A percentile compares a stretch with the other conserved stretches of the same genome.
phyloP scores from a whole-genome alignment of 2,113 vertebrate species.

The Psilopogon haemacephalus region DNA sequence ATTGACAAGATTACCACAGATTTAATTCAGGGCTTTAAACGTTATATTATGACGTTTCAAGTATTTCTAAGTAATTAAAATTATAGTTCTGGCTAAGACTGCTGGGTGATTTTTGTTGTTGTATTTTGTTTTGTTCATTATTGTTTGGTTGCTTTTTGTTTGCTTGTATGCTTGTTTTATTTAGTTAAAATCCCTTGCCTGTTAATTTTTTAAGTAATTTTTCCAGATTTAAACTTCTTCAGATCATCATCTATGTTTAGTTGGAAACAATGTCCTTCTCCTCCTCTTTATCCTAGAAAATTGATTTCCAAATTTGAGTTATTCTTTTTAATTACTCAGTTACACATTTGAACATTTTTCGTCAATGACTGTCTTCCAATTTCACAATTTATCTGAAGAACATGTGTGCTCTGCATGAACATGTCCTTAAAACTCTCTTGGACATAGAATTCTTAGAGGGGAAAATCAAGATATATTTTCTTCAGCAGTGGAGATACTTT shows the following conservation, averaged over 20 bases:
- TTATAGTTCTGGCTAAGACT: neutral
- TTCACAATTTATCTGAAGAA: neutral
- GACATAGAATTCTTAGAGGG: neutral
- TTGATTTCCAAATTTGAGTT: neutral
- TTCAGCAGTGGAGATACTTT: neutral
- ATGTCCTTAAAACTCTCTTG: rapidly evolving
- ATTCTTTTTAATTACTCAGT: neutral
- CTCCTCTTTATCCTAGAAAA: neutral
- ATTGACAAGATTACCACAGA: neutral
- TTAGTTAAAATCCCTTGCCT: neutral
- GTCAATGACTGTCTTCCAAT: neutral
- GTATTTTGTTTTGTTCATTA: too few relatives aligned
- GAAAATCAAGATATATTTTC: neutral
- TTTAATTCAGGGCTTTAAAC: neutral
- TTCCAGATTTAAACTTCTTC: neutral
- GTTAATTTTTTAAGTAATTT: neutral
- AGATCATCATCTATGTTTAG: neutral
- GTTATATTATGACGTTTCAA: neutral
- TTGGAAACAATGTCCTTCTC: neutral
- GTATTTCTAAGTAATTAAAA: constrained; percentile 5
- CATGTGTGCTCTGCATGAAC: too few relatives aligned
- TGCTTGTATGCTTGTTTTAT: neutral
- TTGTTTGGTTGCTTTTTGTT: too few relatives aligned
- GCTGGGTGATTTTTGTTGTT: neutral
- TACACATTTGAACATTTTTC: neutral